Conservation (phyloP, 2,797 vertebrate species). For the Ctenochaetus hawaiiensis region DNA sequence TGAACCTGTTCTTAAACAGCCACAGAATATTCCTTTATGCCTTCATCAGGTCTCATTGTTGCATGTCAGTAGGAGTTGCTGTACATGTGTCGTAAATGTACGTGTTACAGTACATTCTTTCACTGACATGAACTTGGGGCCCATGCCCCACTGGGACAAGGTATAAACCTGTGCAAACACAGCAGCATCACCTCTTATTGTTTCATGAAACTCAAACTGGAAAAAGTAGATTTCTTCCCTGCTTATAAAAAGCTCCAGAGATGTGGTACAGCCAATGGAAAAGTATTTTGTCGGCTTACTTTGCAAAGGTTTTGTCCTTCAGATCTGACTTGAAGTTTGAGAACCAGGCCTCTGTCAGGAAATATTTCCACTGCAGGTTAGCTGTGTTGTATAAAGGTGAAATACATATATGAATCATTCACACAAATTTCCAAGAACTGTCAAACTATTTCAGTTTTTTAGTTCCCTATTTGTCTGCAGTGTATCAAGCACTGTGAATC, state of each 20-base stretch:
- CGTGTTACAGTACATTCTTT: slow-evolving; percentile 26
- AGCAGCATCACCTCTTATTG: slow-evolving; percentile 49
- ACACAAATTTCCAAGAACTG: slow-evolving; percentile 15
- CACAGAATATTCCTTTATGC: slow-evolving; percentile 4
- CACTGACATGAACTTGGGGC: slow-evolving; percentile 11
- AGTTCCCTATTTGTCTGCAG: slow-evolving; percentile 19
- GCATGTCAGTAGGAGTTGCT: slow-evolving; percentile 35
- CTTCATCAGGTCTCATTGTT: slow-evolving; percentile 35
- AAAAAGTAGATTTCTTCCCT: slow-evolving; percentile 37
- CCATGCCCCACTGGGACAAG: slow-evolving; percentile 44
- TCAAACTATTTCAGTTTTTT: background rate
- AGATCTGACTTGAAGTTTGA: slow-evolving; percentile 48
- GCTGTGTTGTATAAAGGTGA: slow-evolving; percentile 20
- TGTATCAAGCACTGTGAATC: background rate
- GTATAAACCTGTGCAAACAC: slow-evolving; percentile 51
- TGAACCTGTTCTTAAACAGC: slow-evolving; percentile 16
- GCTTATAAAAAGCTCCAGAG: slow-evolving; percentile 54
- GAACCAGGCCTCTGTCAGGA: slow-evolving; percentile 26
- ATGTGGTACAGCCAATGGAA: slow-evolving; percentile 49
- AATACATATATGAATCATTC: slow-evolving; percentile 22
- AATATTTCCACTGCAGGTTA: slow-evolving; percentile 30
- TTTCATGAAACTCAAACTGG: slow-evolving; percentile 63
- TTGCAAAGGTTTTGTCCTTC: slow-evolving; percentile 37
- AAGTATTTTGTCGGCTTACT: slow-evolving; percentile 51
- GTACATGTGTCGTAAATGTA: slow-evolving; percentile 30